These are phyloP conservation scores for Mimumesa dahlbomi DNA, from an alignment of 2,888 invertebrate species.

Conservation along the genomic window DNA sequence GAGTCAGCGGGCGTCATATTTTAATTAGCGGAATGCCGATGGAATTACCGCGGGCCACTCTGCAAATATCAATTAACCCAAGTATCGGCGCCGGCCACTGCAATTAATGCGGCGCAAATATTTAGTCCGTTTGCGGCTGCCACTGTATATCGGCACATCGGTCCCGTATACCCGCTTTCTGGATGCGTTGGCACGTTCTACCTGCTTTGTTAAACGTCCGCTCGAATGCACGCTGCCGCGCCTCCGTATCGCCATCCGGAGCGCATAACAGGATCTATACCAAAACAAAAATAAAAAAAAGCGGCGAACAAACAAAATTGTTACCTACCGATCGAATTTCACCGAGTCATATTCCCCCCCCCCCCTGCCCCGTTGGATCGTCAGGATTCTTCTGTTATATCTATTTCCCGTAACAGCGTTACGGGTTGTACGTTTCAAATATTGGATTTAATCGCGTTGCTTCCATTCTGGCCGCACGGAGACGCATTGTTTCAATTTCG, in stretches of 20 bases:
- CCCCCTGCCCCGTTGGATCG: too few relatives aligned
- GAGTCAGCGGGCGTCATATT: constrained; percentile 59
- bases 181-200: constrained; percentile 1
- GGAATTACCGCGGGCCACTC: constrained; percentile 62
- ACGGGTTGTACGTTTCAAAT: too few relatives aligned
- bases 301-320: too few relatives aligned
- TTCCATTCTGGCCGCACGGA: background rate
- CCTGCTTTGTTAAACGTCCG: constrained; percentile 16
- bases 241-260: too few relatives aligned
- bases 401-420: too few relatives aligned
- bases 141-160: constrained; percentile 18
- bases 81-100: constrained; percentile 60
- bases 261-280: too few relatives aligned
- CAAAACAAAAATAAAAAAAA: too few relatives aligned
- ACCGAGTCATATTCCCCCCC: too few relatives aligned
- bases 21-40: constrained; percentile 68
- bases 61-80: constrained; percentile 70
- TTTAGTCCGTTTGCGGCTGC: constrained; percentile 59
- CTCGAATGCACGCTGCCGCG: constrained; percentile 13
- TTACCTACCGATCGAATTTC: too few relatives aligned
- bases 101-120: constrained; percentile 68
- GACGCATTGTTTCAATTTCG: background rate
- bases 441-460: background rate
- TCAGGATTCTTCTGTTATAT: too few relatives aligned
- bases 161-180: constrained; percentile 16